Percentiles rank a stretch among this genome's conserved stretches.
Evolutionary conservation across 53 echinoderm and acorn worm genomes (phyloP).

Genomic region (Pentamera pediparva): DNA sequence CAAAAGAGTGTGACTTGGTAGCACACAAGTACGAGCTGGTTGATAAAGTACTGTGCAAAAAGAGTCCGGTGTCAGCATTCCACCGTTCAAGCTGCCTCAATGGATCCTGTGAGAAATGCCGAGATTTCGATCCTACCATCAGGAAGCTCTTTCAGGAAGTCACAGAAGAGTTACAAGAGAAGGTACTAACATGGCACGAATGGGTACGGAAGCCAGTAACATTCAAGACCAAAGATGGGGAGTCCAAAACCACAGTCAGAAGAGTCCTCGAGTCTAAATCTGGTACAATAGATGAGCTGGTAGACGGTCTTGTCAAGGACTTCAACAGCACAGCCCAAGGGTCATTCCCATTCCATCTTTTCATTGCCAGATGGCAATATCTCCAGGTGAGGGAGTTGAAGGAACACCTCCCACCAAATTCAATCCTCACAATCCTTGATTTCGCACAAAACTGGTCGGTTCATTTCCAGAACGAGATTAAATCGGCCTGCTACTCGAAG

Average conservation of each 20-base stretch:
- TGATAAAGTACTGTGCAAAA: not conserved
- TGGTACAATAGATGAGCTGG: not conserved
- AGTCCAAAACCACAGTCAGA: not conserved
- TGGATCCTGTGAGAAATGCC: not conserved
- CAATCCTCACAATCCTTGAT: not conserved
- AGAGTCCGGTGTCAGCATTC: not conserved
- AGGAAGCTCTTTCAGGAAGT: not conserved
- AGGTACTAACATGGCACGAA: not conserved
- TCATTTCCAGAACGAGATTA: conserved; percentile 31
- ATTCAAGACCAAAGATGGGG: not conserved
- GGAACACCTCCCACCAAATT: not conserved
- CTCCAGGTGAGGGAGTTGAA: not conserved
- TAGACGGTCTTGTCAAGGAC: not conserved
- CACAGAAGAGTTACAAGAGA: not conserved
- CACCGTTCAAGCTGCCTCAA: not conserved
- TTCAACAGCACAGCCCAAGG: not conserved
- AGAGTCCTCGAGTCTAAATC: not conserved
- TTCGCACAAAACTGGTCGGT: conserved; percentile 40
- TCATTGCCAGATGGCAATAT: not conserved
- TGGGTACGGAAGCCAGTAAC: not conserved
- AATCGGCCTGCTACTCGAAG: conserved; percentile 15
- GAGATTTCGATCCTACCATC: not conserved
- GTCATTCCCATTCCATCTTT: not conserved
- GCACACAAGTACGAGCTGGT: not conserved
- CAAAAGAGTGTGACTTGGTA: not conserved